Evolutionary conservation across 1,140 invertebrate genomes (phyloP), one percentile per base, ranked within the genome.

Genomic region (Drosophila teissieri): DNA sequence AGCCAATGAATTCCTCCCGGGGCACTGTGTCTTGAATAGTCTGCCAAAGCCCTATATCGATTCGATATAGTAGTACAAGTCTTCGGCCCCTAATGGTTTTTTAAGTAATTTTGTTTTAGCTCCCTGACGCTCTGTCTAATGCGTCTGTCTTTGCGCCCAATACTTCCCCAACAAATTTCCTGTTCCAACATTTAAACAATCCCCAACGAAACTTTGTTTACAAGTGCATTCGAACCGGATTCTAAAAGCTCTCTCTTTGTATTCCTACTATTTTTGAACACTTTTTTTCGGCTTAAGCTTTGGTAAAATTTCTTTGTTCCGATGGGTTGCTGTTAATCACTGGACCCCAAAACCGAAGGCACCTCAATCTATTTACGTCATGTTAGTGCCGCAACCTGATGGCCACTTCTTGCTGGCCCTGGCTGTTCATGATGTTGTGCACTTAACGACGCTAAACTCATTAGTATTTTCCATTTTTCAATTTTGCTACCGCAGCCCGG

Each of bases 401-500:
- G 17, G 22, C 36, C 36, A 10, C 44, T 34, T 42, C 27, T 39
- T n/a, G 24, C n/a, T 22, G 45, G 8, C 45, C 7, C 14, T 51
- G 8, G 46, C 46, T 49, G 24, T 15, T 17, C 46, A 27, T 40
- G 48, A 49, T 40, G 24, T 52, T 31, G 34, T 40, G 49, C 56
- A 62, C 57, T 61, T 52, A 62, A 76, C 58, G 53, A 48, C 63
- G 56, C 63, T 53, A 54, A 73, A 86, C 75, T 86, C 65, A 88
- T 88, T 73, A 88, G 83, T 68, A 57, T 62, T 68, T 80, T 67
- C 27, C 53, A 79, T 65, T 89, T 80, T 76, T 72, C 81, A 80
- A 78, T 85, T 78, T 81, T 68, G 17, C 45, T 44, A 61, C 27
- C 53, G 39, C 53, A 70, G 45, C 54, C 68, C 7, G 51, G 52